Conservation (phyloP, 2,888 invertebrate genomes). For the Lathronympha strigana region DNA sequence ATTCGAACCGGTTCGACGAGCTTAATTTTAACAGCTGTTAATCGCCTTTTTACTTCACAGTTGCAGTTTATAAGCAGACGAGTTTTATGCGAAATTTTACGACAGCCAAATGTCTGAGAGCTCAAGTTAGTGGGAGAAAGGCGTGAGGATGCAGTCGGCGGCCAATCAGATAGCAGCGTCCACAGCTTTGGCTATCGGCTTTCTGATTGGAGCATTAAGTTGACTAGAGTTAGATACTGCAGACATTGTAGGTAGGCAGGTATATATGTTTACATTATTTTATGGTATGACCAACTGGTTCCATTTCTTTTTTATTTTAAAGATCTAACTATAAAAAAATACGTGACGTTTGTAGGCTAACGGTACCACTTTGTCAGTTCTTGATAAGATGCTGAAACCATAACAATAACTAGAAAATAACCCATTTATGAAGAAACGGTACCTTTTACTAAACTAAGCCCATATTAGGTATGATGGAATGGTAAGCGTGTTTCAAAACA, state of each 20-base stretch:
- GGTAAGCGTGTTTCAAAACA: not conserved
- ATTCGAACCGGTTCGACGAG: not conserved
- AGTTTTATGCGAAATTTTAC: conserved; percentile 14
- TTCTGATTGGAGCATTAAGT: conserved; percentile 27
- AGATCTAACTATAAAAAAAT: too few species aligned
- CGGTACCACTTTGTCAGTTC: too few species aligned
- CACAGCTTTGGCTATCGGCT: conserved; percentile 11
- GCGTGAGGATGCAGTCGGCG: conserved; percentile 22
- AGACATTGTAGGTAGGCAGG: not conserved
- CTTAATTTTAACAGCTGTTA: not conserved
- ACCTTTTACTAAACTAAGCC: too few species aligned
- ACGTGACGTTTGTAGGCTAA: too few species aligned
- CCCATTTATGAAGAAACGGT: too few species aligned
- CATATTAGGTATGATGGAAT: too few species aligned
- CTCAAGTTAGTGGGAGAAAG: conserved; percentile 37
- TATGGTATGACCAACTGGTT: too few species aligned
- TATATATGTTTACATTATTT: too few species aligned
- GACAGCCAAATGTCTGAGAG: conserved; percentile 1
- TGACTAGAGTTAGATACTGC: not conserved
- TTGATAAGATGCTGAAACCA: too few species aligned
- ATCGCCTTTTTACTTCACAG: not conserved
- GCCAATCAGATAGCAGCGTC: conserved; percentile 19
- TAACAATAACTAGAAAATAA: too few species aligned
- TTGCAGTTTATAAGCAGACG: not conserved
- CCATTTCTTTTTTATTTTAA: too few species aligned